A percentile compares a stretch with the other conserved stretches of the same genome.
These are phyloP conservation scores for Melanotaenia parkinsoni DNA, from an alignment of 2,797 vertebrate genomes.

Conservation along the genomic window DNA sequence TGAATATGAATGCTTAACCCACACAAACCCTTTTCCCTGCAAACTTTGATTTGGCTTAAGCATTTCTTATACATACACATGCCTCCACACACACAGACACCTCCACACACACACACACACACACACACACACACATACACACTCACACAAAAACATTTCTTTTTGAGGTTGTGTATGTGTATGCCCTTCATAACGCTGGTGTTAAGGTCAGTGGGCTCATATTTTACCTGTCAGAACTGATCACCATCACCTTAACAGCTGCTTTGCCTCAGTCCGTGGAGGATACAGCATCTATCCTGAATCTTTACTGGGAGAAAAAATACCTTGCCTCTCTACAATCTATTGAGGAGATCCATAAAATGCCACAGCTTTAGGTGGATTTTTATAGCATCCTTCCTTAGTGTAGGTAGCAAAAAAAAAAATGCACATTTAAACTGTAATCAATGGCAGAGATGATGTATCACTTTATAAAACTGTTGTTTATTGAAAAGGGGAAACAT, in stretches of 20 bases:
- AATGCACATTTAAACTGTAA: slow-evolving; percentile 42
- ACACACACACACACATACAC: no score
- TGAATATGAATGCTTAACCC: slow-evolving; percentile 47
- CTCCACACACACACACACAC: no score
- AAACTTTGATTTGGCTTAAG: slow-evolving; percentile 23
- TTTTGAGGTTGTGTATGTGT: slow-evolving; percentile 31
- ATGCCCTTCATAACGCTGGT: slow-evolving; percentile 57
- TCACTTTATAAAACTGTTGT: slow-evolving; percentile 36
- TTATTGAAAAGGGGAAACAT: slow-evolving; percentile 48
- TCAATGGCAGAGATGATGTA: slow-evolving; percentile 41
- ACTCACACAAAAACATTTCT: not conserved
- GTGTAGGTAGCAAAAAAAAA: slow-evolving; percentile 15
- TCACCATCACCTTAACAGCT: slow-evolving; percentile 61
- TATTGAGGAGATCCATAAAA: slow-evolving; percentile 41
- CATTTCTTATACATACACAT: not conserved
- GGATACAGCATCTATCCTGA: slow-evolving; percentile 53
- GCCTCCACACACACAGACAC: slow-evolving; percentile 1
- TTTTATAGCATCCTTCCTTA: slow-evolving; percentile 34
- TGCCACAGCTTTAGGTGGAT: slow-evolving; percentile 43
- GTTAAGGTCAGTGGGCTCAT: slow-evolving; percentile 73
- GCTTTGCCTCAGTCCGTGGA: slow-evolving; percentile 49
- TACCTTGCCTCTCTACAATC: slow-evolving; percentile 21
- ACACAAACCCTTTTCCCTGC: slow-evolving; percentile 5
- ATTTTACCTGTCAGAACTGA: slow-evolving; percentile 77
- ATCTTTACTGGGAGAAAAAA: slow-evolving; percentile 38